Conservation (phyloP, 2,113 vertebrate species). For the Furnarius figulus region DNA sequence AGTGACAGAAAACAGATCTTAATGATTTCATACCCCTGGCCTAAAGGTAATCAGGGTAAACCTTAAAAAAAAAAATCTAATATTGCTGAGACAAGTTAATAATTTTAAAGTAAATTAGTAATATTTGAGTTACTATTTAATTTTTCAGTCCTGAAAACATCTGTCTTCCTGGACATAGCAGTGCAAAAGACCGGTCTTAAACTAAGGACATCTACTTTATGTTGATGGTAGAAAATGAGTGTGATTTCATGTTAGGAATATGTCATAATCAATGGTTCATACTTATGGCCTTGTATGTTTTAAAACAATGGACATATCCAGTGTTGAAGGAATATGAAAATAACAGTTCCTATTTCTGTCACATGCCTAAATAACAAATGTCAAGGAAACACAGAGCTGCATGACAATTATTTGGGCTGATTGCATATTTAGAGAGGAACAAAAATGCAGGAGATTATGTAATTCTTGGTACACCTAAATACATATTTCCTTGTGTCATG, state of each 20-base stretch:
- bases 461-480: not conserved
- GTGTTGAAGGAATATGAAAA: not conserved
- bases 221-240: not conserved
- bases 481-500: not conserved
- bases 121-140: not conserved
- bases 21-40: not conserved
- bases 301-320: not conserved
- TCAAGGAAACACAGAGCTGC: not conserved
- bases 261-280: not conserved
- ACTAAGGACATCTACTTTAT: not conserved
- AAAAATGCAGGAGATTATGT: not conserved
- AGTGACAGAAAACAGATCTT: not conserved
- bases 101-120: not conserved
- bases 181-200: not conserved
- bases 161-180: not conserved
- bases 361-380: not conserved
- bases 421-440: not conserved
- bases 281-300: not conserved
- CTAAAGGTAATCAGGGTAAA: not conserved
- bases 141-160: not conserved
- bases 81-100: not conserved
- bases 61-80: not conserved
- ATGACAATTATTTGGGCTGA: fast-evolving
- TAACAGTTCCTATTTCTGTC: not conserved
- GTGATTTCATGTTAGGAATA: not conserved